Conservation (phyloP, 1,140 invertebrate species). For the Temnothorax longispinosus region DNA sequence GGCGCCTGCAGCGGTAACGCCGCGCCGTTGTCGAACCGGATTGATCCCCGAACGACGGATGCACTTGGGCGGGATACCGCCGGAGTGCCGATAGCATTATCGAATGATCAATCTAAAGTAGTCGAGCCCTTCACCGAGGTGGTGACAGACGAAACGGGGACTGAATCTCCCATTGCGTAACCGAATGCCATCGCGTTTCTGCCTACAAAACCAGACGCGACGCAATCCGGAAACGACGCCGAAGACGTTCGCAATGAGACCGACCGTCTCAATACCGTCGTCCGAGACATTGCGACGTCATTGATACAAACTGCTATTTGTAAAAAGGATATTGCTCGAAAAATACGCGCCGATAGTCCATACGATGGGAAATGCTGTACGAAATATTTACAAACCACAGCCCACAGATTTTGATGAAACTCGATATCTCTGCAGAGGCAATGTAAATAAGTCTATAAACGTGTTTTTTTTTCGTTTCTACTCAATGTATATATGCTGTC, state of each 20-base stretch:
- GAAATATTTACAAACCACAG: slow-evolving; percentile 33
- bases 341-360: background rate
- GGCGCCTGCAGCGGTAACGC: slow-evolving; percentile 7
- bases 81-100: slow-evolving; percentile 12
- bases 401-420: slow-evolving; percentile 43
- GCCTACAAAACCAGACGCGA: background rate
- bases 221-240: background rate
- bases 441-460: slow-evolving; percentile 38
- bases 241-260: background rate
- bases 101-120: slow-evolving; percentile 39
- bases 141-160: background rate
- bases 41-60: slow-evolving; percentile 37
- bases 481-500: background rate
- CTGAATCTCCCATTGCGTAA: background rate
- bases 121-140: background rate
- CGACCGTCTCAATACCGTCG: background rate
- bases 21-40: slow-evolving; percentile 18
- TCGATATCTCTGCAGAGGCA: background rate
- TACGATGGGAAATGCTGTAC: background rate
- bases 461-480: slow-evolving; percentile 18
- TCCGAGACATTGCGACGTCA: background rate
- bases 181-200: background rate
- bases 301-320: background rate
- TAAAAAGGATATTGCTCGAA: background rate
- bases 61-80: slow-evolving; percentile 4